These are phyloP conservation scores for Hyla sarda DNA, from an alignment of 2,113 vertebrate species.

Conservation along the genomic window DNA sequence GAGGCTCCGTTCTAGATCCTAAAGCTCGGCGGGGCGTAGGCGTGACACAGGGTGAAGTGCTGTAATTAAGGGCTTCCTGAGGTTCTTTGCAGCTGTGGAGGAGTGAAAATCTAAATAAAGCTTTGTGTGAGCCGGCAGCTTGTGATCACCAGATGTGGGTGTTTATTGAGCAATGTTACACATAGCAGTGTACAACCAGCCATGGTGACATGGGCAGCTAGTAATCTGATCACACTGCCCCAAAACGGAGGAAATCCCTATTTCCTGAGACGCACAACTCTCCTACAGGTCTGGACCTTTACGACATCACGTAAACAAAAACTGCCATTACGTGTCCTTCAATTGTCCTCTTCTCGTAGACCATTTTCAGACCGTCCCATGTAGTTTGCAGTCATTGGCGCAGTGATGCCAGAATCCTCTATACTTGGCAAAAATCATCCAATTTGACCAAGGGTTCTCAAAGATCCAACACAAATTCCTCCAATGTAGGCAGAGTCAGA, in stretches of 20 bases:
- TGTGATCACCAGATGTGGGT: neutral
- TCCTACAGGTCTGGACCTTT: neutral
- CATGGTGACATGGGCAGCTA: neutral
- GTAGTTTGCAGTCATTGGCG: no score
- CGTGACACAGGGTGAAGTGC: conserved; percentile 12
- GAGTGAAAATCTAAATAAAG: conserved; percentile 16
- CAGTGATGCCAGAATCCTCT: no score
- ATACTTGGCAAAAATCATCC: no score
- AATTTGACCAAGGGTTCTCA: no score
- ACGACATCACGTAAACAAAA: no score
- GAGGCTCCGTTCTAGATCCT: neutral
- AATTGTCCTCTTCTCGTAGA: no score
- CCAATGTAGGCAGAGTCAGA: no score
- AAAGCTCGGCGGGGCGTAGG: conserved; percentile 4
- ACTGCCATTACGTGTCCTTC: no score
- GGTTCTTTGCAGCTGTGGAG: neutral
- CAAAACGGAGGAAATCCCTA: neutral
- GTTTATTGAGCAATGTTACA: neutral
- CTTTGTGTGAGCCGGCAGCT: neutral
- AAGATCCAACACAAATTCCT: no score
- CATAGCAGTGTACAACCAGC: neutral
- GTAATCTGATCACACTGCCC: neutral
- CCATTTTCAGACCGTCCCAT: no score
- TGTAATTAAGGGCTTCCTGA: conserved; percentile 31
- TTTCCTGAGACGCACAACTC: neutral